Percentiles rank a stretch among this genome's conserved stretches.
phyloP scores from a whole-genome alignment of 2,797 vertebrate species.

The Enteromius paludinosus region DNA sequence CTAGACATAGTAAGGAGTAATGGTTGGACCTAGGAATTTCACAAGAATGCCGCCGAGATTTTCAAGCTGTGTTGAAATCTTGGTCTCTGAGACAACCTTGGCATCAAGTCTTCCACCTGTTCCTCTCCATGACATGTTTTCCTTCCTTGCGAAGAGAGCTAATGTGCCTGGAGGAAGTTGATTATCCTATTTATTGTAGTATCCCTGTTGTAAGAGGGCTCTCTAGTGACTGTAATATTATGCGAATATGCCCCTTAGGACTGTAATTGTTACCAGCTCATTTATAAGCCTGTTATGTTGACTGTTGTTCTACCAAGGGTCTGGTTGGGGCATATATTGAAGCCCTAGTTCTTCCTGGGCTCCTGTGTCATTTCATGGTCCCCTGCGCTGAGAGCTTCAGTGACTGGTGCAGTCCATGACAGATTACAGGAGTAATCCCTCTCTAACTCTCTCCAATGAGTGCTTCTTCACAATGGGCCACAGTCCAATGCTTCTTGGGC shows the following conservation, averaged over 20 bases:
- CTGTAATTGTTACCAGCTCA: slow-evolving; percentile 70
- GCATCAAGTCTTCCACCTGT: slow-evolving; percentile 31
- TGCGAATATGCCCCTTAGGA: slow-evolving; percentile 49
- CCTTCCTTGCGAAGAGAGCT: slow-evolving; percentile 4
- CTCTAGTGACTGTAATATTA: slow-evolving; percentile 62
- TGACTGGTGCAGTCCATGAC: slow-evolving; percentile 55
- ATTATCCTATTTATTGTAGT: slow-evolving; percentile 29
- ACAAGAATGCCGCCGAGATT: neutral
- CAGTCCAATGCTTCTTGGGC: slow-evolving; percentile 36
- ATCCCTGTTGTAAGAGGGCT: slow-evolving; percentile 49
- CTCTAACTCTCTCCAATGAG: slow-evolving; percentile 55
- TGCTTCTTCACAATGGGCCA: slow-evolving; percentile 52
- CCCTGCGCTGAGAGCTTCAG: slow-evolving; percentile 48
- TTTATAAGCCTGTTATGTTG: slow-evolving; percentile 61
- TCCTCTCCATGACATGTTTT: slow-evolving; percentile 10
- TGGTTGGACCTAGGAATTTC: neutral
- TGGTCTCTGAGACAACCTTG: neutral
- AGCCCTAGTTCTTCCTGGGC: slow-evolving; percentile 15
- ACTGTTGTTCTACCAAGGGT: slow-evolving; percentile 19
- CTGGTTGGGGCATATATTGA: slow-evolving; percentile 29
- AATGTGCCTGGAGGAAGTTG: slow-evolving; percentile 27
- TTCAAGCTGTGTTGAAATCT: slow-evolving; percentile 1
- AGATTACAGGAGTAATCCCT: slow-evolving; percentile 68
- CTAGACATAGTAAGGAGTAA: neutral
- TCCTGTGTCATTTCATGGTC: slow-evolving; percentile 45